Percentiles rank a stretch among this genome's conserved stretches.
Conservation (phyloP, 2,888 invertebrate genomes). For the Macrostomum cliftonense region DNA sequence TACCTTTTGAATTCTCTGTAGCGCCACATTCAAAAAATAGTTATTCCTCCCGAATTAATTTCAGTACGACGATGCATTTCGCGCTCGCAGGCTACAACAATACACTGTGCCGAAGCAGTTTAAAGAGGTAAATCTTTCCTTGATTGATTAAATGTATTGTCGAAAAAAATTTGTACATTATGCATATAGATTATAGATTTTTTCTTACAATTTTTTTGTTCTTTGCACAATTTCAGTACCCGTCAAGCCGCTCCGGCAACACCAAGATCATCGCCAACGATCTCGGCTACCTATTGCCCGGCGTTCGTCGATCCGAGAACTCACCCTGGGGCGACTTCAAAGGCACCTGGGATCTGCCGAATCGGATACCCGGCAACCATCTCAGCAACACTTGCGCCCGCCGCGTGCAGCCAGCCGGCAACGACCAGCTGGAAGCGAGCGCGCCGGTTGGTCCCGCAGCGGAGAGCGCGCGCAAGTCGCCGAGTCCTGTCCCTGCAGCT, state of each 20-base stretch:
- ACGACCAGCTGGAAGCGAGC: too few species aligned
- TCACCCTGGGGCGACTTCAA: constrained; percentile 35
- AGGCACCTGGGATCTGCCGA: constrained; percentile 35
- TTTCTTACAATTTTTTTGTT: too few species aligned
- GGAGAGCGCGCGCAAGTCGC: too few species aligned
- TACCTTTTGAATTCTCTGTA: too few species aligned
- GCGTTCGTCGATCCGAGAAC: constrained; percentile 21
- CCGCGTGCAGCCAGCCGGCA: too few species aligned
- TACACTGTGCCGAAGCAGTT: constrained; percentile 25
- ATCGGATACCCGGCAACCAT: constrained; percentile 7
- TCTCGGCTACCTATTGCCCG: constrained; percentile 25
- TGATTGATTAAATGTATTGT: too few species aligned
- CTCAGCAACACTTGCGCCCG: not conserved
- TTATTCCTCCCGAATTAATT: too few species aligned
- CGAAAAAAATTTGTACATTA: not conserved
- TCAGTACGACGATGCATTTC: constrained; percentile 31
- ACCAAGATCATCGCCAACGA: constrained; percentile 27
- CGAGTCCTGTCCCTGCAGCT: too few species aligned
- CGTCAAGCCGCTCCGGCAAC: constrained; percentile 20
- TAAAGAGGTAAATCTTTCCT: constrained; percentile 22
- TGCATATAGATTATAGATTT: not conserved
- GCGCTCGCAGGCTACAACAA: constrained; percentile 27
- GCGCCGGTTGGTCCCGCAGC: too few species aligned
- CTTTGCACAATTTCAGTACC: constrained; percentile 19
- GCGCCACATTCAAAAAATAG: too few species aligned